A percentile compares a stretch with the other conserved stretches of the same genome.
Conservation (phyloP, 2,888 invertebrate genomes). For the Phorcus lineatus region DNA sequence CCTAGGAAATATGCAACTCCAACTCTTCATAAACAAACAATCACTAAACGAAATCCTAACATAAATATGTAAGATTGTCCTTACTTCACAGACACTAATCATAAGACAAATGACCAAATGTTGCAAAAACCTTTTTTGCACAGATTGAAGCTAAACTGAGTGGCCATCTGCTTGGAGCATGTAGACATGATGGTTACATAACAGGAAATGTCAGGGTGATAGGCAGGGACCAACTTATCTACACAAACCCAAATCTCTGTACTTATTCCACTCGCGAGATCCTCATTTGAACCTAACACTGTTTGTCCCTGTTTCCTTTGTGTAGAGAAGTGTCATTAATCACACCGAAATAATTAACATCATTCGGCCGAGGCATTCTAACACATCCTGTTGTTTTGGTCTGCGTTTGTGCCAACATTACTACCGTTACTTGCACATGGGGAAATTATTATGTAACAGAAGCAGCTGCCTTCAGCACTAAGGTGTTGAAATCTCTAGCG, state of each 20-base stretch:
- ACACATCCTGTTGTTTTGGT: conserved; percentile 18
- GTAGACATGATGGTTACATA: neutral
- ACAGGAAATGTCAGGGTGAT: neutral
- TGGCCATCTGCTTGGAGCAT: neutral
- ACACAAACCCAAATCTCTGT: neutral
- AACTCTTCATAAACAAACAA: too few relatives aligned
- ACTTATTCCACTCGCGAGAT: neutral
- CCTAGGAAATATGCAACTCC: too few relatives aligned
- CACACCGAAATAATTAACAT: conserved; percentile 14
- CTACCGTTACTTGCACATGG: neutral
- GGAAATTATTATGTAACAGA: neutral
- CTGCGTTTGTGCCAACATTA: neutral
- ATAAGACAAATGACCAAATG: too few relatives aligned
- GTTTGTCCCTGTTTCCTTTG: conserved; percentile 14
- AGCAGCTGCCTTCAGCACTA: neutral
- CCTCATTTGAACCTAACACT: conserved; percentile 4
- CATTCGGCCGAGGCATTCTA: neutral
- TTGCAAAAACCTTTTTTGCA: too few relatives aligned
- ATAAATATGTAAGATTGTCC: too few relatives aligned
- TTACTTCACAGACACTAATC: too few relatives aligned
- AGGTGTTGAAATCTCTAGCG: conserved; percentile 1
- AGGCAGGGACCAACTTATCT: neutral
- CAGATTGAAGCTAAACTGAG: too few relatives aligned
- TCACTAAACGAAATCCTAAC: too few relatives aligned
- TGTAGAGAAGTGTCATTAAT: conserved; percentile 14